These are phyloP conservation scores for Eremobia ochroleuca DNA, from an alignment of 2,888 invertebrate species.

Conservation along the genomic window DNA sequence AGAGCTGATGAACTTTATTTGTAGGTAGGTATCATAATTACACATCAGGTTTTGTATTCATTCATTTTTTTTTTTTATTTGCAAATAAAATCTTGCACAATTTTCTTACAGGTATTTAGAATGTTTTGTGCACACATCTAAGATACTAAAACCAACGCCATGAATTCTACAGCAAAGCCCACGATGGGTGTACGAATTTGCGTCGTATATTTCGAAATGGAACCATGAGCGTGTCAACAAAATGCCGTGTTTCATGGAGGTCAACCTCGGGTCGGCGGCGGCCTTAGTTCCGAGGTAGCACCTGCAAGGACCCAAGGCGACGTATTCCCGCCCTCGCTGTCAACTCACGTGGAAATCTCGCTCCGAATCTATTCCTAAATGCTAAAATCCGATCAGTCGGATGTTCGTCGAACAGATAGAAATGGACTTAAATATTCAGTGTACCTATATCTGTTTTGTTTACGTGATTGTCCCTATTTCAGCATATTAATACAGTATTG, in stretches of 20 bases:
- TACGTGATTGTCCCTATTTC: conserved; percentile 45
- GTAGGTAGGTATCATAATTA: not conserved
- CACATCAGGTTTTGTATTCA: not conserved
- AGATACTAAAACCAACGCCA: not conserved
- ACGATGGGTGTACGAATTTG: not conserved
- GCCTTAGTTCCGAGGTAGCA: conserved; percentile 73
- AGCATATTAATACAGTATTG: conserved; percentile 30
- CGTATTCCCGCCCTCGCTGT: conserved; percentile 49
- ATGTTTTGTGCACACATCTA: not conserved
- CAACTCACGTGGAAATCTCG: conserved; percentile 60
- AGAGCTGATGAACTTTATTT: not conserved
- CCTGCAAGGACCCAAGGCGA: conserved; percentile 67
- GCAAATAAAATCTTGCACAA: not conserved
- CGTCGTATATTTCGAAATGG: conserved; percentile 16
- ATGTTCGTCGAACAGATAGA: conserved; percentile 37
- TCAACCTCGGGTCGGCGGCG: conserved; percentile 22
- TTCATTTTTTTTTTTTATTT: not conserved
- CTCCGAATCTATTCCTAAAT: conserved; percentile 54
- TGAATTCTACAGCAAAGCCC: not conserved
- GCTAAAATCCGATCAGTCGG: conserved; percentile 54
- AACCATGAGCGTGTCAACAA: conserved; percentile 12
- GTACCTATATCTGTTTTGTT: conserved; percentile 21
- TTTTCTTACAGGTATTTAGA: not conserved
- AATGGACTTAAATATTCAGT: conserved; percentile 39
- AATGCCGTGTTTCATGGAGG: conserved; percentile 1